Conservation (phyloP, 2,797 vertebrate genomes). For the Ptychadena robeensis region DNA sequence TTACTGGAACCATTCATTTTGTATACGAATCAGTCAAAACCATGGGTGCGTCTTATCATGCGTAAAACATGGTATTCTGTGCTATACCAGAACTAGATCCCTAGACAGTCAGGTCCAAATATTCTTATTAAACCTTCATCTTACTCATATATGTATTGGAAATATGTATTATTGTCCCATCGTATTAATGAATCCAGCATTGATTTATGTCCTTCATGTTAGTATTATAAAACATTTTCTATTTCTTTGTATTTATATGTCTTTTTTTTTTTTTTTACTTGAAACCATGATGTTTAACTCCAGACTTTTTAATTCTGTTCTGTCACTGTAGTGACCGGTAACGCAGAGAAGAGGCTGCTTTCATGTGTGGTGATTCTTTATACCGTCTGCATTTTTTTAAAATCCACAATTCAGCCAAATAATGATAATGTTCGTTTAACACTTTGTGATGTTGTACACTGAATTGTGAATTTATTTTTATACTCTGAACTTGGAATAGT, state of each 20-base stretch:
- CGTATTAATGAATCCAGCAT: background rate
- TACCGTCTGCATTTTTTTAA: background rate
- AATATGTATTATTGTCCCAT: background rate
- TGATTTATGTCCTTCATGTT: background rate
- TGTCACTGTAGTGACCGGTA: background rate
- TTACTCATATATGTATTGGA: background rate
- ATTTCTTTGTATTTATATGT: conserved; percentile 18
- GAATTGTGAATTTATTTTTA: conserved; percentile 39
- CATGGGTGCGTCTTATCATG: too few relatives aligned
- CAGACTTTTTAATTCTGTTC: background rate
- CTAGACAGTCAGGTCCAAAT: background rate
- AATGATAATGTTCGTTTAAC: background rate
- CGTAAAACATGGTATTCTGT: too few relatives aligned
- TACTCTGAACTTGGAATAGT: conserved; percentile 5
- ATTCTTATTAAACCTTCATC: background rate
- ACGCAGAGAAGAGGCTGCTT: background rate
- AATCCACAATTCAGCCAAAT: background rate
- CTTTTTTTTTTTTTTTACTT: conserved; percentile 39
- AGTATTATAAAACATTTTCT: background rate
- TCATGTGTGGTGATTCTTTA: conserved; percentile 6
- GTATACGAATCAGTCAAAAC: too few relatives aligned
- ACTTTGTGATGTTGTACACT: conserved; percentile 16
- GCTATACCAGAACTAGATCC: background rate
- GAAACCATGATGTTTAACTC: conserved; percentile 18
- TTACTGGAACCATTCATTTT: too few relatives aligned